Percentiles rank a stretch among this genome's conserved stretches.
Conservation (phyloP, 2,888 invertebrate species). For the Eupeodes luniger region DNA sequence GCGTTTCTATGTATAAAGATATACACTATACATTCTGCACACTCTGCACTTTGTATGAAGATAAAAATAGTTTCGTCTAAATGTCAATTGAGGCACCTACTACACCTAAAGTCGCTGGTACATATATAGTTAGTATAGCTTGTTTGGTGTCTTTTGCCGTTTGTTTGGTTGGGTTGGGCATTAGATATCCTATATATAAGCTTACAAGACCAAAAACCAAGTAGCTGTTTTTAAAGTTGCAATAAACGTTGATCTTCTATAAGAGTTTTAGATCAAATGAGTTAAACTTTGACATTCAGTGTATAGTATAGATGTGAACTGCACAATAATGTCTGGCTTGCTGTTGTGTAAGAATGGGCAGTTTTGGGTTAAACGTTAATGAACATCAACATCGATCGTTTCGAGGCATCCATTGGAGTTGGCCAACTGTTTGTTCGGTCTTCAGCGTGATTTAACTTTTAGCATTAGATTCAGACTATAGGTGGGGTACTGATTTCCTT, state of each 20-base stretch:
- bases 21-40: not conserved
- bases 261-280: conserved; percentile 49
- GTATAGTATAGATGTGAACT: not conserved
- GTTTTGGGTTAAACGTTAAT: not conserved
- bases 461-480: no score
- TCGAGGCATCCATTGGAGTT: not conserved
- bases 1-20: no score
- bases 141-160: conserved; percentile 7
- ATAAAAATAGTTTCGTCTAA: conserved; percentile 61
- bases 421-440: not conserved
- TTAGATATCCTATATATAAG: conserved; percentile 14
- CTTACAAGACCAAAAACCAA: conserved; percentile 49
- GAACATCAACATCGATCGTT: not conserved
- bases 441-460: no score
- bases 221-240: conserved; percentile 49
- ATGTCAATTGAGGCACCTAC: conserved; percentile 61
- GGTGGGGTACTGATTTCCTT: no score
- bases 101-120: not conserved
- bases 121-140: no score
- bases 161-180: conserved; percentile 58
- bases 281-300: conserved; percentile 67
- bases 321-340: not conserved
- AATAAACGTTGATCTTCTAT: conserved; percentile 10
- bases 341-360: conserved; percentile 3
- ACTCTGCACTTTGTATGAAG: conserved; percentile 8